Evolutionary conservation across 2,113 vertebrate genomes (phyloP).

Genomic region (Aegypius monachus): DNA sequence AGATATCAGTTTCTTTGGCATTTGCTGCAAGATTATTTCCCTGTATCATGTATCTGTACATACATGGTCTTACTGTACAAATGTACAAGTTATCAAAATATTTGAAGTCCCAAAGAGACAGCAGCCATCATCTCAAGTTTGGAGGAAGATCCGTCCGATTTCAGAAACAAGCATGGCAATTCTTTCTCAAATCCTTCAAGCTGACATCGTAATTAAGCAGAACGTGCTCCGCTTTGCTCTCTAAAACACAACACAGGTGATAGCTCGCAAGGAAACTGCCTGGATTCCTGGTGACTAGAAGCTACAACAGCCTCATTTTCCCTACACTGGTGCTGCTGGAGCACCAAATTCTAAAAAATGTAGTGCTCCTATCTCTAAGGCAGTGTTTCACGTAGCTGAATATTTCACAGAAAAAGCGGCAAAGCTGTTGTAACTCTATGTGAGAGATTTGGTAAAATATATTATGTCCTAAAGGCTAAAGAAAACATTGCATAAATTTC

Average conservation of each 20-base stretch:
- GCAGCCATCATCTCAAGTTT: background rate
- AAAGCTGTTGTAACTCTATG: background rate
- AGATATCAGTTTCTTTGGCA: background rate
- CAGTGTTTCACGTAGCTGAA: background rate
- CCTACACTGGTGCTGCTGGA: background rate
- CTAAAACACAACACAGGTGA: background rate
- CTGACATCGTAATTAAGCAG: background rate
- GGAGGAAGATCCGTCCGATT: background rate
- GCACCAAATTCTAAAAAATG: background rate
- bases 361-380: background rate
- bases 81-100: background rate
- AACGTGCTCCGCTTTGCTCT: fast-evolving
- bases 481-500: background rate
- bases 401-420: background rate
- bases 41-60: fast-evolving
- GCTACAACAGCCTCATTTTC: background rate
- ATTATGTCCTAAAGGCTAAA: background rate
- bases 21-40: background rate
- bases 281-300: background rate
- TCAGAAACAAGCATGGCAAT: background rate
- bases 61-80: background rate
- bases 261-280: background rate
- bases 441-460: background rate
- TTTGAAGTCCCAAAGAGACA: background rate
- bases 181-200: background rate